A percentile compares a stretch with the other conserved stretches of the same genome.
phyloP scores from a whole-genome alignment of 2,888 invertebrate species.

The Habrosyne pyritoides region DNA sequence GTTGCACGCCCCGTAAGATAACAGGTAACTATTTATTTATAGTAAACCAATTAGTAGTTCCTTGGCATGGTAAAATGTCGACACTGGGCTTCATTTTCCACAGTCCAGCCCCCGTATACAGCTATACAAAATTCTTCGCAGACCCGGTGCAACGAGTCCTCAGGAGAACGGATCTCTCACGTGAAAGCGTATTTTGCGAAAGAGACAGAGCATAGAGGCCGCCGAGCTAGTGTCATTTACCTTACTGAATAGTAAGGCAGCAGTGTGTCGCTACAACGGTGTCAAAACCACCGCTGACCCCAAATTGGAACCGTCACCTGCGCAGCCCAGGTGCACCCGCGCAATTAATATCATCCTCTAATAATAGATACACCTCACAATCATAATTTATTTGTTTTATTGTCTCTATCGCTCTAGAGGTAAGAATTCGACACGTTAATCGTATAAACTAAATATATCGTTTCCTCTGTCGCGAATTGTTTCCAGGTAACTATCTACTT shows the following conservation, averaged over 20 bases:
- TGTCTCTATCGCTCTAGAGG: constrained; percentile 50
- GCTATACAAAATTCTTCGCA: no score
- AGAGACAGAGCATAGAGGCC: no score
- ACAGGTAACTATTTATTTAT: background rate
- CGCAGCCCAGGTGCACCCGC: constrained; percentile 72
- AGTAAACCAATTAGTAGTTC: constrained; percentile 5
- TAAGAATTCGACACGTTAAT: constrained; percentile 46
- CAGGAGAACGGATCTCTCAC: no score
- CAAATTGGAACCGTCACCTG: constrained; percentile 75
- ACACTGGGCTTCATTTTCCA: constrained; percentile 54
- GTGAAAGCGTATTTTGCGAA: no score
- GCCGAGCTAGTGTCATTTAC: no score
- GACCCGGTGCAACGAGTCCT: no score
- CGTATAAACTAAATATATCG: constrained; percentile 48
- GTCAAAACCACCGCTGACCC: constrained; percentile 73
- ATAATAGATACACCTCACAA: constrained; percentile 62
- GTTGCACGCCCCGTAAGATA: no score
- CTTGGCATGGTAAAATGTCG: constrained; percentile 7
- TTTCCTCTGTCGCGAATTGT: constrained; percentile 55
- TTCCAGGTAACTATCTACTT: constrained; percentile 47
- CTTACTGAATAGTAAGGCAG: no score
- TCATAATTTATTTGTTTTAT: constrained; percentile 66
- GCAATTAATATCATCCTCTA: constrained; percentile 76
- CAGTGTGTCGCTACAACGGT: constrained; percentile 45
- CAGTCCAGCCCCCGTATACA: constrained; percentile 45